Conservation (phyloP, 2,113 vertebrate genomes). For the Acanthisitta chloris region DNA sequence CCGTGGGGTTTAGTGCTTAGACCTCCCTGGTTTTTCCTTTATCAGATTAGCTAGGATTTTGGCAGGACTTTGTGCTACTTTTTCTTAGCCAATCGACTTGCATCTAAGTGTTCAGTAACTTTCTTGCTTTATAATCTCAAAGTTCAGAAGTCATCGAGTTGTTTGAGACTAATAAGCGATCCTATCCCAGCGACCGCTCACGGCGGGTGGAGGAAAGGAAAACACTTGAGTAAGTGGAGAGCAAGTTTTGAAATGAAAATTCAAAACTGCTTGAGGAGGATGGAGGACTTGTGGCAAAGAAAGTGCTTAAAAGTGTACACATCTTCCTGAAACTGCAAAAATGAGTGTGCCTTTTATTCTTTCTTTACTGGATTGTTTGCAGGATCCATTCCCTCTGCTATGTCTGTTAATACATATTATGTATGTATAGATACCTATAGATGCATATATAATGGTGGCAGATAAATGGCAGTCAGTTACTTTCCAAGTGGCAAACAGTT, state of each 20-base stretch:
- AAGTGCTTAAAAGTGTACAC: neutral
- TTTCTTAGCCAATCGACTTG: constrained; percentile 51
- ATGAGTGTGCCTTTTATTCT: neutral
- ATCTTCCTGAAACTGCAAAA: neutral
- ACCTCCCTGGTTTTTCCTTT: constrained; percentile 30
- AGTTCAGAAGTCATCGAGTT: neutral
- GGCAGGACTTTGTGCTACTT: constrained; percentile 67
- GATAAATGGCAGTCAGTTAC: neutral
- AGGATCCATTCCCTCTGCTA: neutral
- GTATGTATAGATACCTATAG: neutral
- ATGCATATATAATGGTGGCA: neutral
- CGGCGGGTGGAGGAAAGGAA: rapidly evolving
- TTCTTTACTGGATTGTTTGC: neutral
- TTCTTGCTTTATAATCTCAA: constrained; percentile 55
- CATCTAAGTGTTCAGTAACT: constrained; percentile 33
- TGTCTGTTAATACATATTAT: neutral
- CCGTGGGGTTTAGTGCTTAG: neutral
- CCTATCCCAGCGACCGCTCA: neutral
- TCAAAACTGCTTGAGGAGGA: neutral
- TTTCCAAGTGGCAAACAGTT: no score
- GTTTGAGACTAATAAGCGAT: neutral
- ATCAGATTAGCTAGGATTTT: constrained; percentile 66
- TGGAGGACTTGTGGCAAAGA: neutral
- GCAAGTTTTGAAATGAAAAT: neutral
- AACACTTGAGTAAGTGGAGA: neutral